phyloP scores from a whole-genome alignment of 2,888 invertebrate species.

The Drosophila prolongata region DNA sequence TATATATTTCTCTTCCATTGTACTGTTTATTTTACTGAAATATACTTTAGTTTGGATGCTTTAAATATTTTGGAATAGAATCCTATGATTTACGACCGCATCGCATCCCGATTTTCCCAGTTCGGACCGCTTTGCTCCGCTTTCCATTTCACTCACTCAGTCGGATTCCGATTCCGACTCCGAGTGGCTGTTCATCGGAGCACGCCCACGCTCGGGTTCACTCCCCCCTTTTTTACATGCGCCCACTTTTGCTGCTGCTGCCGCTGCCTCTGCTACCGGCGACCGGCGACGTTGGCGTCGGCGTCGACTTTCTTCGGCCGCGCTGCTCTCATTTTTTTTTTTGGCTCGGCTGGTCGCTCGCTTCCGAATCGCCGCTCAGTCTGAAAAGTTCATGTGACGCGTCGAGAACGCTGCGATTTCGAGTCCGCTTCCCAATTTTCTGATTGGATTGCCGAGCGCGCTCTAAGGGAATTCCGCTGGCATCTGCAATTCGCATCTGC shows the following conservation, averaged over 20 bases:
- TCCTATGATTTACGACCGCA: conserved; percentile 1
- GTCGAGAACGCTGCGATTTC: conserved; percentile 71
- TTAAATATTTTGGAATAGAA: conserved; percentile 1
- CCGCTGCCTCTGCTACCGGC: conserved; percentile 33
- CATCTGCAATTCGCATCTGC: conserved; percentile 15
- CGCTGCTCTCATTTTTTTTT: conserved; percentile 23
- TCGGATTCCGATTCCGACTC: conserved; percentile 17
- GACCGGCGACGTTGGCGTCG: conserved; percentile 22
- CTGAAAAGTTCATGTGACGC: conserved; percentile 77
- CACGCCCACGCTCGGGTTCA: conserved; percentile 9
- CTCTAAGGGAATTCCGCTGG: conserved; percentile 17
- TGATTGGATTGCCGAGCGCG: conserved; percentile 32
- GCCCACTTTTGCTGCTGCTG: conserved; percentile 12
- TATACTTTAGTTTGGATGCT: neutral
- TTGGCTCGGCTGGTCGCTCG: conserved; percentile 48
- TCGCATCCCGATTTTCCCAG: conserved; percentile 9
- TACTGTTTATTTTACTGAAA: neutral
- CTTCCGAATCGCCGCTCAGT: conserved; percentile 63
- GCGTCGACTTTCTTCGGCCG: conserved; percentile 44
- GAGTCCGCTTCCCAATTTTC: conserved; percentile 15
- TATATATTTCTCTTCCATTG: no score
- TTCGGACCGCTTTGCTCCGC: conserved; percentile 5
- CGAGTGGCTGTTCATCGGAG: conserved; percentile 18
- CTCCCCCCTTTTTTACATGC: conserved; percentile 28
- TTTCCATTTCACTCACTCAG: conserved; percentile 36